phyloP scores from a whole-genome alignment of 2,797 vertebrate species.

The Tiaroga cobitis region DNA sequence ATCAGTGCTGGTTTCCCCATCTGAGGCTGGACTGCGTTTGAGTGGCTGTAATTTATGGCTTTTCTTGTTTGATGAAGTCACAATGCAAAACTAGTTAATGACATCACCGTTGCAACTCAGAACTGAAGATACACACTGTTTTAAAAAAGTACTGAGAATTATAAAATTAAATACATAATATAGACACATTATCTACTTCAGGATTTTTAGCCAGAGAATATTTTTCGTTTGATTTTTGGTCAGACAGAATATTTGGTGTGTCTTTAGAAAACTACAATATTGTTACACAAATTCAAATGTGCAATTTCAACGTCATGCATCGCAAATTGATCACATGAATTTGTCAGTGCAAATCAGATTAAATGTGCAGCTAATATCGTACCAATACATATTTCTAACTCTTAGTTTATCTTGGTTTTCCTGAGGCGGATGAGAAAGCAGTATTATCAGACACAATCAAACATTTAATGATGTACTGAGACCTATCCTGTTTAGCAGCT shows the following conservation, averaged over 20 bases:
- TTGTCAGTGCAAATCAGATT: neutral
- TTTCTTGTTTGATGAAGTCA: constrained; percentile 82
- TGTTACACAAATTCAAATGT: neutral
- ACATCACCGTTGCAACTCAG: constrained; percentile 76
- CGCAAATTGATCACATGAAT: neutral
- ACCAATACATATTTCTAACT: neutral
- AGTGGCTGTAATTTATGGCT: constrained; percentile 77
- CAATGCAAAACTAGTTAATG: constrained; percentile 79
- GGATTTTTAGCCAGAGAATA: neutral
- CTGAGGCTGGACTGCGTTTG: constrained; percentile 75
- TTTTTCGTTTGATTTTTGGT: neutral
- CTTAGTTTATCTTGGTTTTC: no score
- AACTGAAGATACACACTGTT: constrained; percentile 64
- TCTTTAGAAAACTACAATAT: neutral
- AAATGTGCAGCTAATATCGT: neutral
- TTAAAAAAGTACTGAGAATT: no score
- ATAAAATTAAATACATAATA: no score
- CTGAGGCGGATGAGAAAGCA: neutral
- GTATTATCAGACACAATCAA: neutral
- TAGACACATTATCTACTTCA: neutral
- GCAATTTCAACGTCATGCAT: neutral
- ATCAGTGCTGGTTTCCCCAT: constrained; percentile 77
- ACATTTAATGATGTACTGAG: constrained; percentile 18
- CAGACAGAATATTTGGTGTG: neutral
- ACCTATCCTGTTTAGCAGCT: neutral